Conservation (phyloP, 2,888 invertebrate genomes). For the Noctua janthina region DNA sequence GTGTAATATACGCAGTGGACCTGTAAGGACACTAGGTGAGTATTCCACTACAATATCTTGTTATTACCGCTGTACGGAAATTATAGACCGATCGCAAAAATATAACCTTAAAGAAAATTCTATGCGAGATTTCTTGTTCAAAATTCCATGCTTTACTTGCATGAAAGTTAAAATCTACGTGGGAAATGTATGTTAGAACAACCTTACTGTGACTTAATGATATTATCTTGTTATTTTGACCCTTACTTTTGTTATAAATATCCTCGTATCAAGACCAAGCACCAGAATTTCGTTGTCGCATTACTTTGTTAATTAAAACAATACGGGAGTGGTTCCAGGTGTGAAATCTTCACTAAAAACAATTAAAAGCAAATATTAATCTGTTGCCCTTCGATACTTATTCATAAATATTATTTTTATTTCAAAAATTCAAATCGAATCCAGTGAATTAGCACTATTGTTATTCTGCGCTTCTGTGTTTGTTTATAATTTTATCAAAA, state of each 20-base stretch:
- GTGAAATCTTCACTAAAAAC: constrained; percentile 19
- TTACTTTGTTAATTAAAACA: constrained; percentile 33
- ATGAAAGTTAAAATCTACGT: constrained; percentile 6
- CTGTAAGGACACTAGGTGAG: constrained; percentile 77
- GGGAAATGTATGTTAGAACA: neutral
- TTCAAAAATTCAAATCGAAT: constrained; percentile 14
- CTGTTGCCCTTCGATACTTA: neutral
- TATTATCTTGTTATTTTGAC: constrained; percentile 12
- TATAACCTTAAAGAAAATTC: constrained; percentile 71
- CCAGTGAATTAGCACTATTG: constrained; percentile 4
- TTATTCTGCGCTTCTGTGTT: constrained; percentile 17
- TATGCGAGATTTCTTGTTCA: constrained; percentile 43
- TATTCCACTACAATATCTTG: constrained; percentile 55
- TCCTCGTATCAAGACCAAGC: constrained; percentile 37
- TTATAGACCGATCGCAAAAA: constrained; percentile 41
- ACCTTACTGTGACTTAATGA: neutral
- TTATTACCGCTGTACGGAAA: constrained; percentile 23
- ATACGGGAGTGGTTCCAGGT: constrained; percentile 28
- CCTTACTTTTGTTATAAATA: constrained; percentile 60
- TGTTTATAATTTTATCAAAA: constrained; percentile 52
- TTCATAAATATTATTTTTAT: constrained; percentile 33
- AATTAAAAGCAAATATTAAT: neutral
- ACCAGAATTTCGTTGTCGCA: constrained; percentile 29
- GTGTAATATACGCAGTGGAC: constrained; percentile 78
- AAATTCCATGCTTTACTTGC: constrained; percentile 29